These are phyloP conservation scores for Sarcophaga caerulescens DNA, from an alignment of 2,888 invertebrate genomes.

Conservation along the genomic window DNA sequence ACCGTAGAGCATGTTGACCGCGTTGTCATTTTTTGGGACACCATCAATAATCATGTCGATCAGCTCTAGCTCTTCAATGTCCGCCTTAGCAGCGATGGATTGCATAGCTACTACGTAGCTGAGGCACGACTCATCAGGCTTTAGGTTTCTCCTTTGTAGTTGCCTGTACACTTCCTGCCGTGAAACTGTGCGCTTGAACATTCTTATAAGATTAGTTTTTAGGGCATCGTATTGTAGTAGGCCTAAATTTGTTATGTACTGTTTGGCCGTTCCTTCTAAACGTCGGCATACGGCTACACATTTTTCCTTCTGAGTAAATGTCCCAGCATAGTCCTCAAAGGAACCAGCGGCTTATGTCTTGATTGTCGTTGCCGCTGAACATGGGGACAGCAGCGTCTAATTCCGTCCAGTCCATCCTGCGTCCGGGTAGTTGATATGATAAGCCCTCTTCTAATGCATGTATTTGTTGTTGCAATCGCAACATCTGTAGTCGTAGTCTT, in stretches of 20 bases:
- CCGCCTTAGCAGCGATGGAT: conserved; percentile 38
- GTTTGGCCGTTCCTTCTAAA: conserved; percentile 28
- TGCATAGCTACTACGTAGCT: conserved; percentile 48
- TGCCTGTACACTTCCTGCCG: conserved; percentile 53
- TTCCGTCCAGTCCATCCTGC: conserved; percentile 7
- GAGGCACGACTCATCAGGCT: conserved; percentile 22
- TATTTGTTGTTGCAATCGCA: conserved; percentile 5
- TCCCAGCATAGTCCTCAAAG: conserved; percentile 25
- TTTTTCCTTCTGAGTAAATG: conserved; percentile 5
- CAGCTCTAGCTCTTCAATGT: conserved; percentile 37
- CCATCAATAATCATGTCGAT: conserved; percentile 52
- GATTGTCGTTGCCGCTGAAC: not conserved
- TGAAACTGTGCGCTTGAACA: conserved; percentile 39
- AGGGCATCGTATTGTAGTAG: not conserved
- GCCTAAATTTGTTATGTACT: conserved; percentile 34
- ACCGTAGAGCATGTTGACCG: conserved; percentile 28
- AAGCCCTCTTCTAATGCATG: not conserved
- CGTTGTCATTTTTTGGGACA: conserved; percentile 34
- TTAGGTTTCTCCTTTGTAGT: conserved; percentile 19
- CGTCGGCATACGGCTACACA: conserved; percentile 22
- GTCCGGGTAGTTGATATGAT: not conserved
- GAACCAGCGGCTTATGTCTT: conserved; percentile 23
- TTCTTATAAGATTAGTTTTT: not conserved
- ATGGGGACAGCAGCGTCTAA: conserved; percentile 3
- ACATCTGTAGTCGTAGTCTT: conserved; percentile 5